These are phyloP conservation scores for Pollenia griseotomentosa DNA, from an alignment of 2,888 invertebrate species.

Conservation along the genomic window DNA sequence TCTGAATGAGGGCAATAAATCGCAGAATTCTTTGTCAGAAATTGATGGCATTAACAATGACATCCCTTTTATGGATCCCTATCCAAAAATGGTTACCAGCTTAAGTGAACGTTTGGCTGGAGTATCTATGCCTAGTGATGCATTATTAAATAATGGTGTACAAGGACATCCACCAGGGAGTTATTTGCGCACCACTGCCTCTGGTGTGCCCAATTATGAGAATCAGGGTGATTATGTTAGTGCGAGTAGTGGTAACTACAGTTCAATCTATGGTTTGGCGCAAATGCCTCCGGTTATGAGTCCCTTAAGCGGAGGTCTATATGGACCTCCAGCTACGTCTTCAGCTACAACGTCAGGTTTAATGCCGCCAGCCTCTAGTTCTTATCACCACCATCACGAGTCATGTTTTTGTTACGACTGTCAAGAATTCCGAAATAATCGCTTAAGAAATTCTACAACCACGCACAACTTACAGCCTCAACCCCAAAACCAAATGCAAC, in stretches of 20 bases:
- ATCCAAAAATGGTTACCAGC: constrained; percentile 83
- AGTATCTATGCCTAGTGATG: constrained; percentile 78
- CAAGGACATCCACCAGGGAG: constrained; percentile 22
- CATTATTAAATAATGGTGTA: constrained; percentile 48
- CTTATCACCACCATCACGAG: constrained; percentile 80
- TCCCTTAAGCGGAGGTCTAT: constrained; percentile 71
- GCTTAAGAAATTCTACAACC: constrained; percentile 71
- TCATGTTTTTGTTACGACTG: constrained; percentile 84
- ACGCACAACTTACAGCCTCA: constrained; percentile 47
- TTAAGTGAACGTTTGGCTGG: constrained; percentile 83
- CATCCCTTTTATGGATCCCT: constrained; percentile 83
- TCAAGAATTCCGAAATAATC: constrained; percentile 80
- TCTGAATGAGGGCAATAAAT: constrained; percentile 80
- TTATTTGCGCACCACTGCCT: constrained; percentile 69
- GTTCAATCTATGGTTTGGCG: constrained; percentile 79
- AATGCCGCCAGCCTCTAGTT: constrained; percentile 57
- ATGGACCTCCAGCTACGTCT: constrained; percentile 62
- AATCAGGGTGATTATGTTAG: constrained; percentile 75
- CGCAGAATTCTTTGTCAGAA: constrained; percentile 83
- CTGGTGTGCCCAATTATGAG: constrained; percentile 73
- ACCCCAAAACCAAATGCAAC: constrained; percentile 69
- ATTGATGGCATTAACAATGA: constrained; percentile 82
- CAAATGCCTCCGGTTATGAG: constrained; percentile 79
- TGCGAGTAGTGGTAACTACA: constrained; percentile 75
- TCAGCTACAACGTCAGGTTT: constrained; percentile 50